Evolutionary conservation across 2,888 invertebrate species (phyloP).

Genomic region (Sesia bembeciformis): DNA sequence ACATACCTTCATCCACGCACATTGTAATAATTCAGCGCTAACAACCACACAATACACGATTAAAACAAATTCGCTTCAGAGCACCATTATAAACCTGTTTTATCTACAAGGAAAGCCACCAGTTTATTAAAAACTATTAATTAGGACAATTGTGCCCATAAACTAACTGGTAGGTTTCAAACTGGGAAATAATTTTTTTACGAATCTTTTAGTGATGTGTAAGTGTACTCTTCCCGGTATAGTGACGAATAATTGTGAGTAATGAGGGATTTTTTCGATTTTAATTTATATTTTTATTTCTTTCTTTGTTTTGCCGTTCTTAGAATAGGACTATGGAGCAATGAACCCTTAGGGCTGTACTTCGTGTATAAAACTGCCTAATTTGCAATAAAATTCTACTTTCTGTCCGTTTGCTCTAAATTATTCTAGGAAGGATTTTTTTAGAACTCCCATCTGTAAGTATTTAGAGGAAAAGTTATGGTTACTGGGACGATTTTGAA

Average conservation of each 20-base stretch:
- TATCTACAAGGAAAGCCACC: conserved; percentile 66
- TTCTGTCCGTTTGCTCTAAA: too few relatives aligned
- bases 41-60: background rate
- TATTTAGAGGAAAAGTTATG: too few relatives aligned
- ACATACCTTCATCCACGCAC: background rate
- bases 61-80: background rate
- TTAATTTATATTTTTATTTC: too few relatives aligned
- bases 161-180: background rate
- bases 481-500: too few relatives aligned
- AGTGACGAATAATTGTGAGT: background rate
- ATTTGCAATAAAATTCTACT: too few relatives aligned
- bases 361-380: too few relatives aligned
- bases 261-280: background rate
- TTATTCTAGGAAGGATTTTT: too few relatives aligned
- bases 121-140: conserved; percentile 34
- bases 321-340: too few relatives aligned
- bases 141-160: conserved; percentile 19
- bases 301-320: too few relatives aligned
- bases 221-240: background rate
- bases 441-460: too few relatives aligned
- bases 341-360: too few relatives aligned
- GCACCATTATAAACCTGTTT: conserved; percentile 37
- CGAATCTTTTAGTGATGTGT: background rate
- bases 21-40: background rate
- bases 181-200: background rate